Percentiles rank a stretch among this genome's conserved stretches.
Conservation (phyloP, 2,113 vertebrate genomes). For the Ciconia maguari region DNA sequence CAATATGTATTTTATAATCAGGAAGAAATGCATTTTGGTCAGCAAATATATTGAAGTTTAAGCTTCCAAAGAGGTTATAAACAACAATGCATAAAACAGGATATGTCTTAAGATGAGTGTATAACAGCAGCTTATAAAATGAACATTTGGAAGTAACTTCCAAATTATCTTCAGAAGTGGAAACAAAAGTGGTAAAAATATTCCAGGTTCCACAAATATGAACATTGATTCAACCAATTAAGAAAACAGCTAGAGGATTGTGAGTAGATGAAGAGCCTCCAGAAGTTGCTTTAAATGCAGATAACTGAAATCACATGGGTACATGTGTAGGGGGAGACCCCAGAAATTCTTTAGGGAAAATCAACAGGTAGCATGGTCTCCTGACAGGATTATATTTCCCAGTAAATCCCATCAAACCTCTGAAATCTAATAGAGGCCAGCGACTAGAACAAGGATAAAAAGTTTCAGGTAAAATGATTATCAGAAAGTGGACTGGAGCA, state of each 20-base stretch:
- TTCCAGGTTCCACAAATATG: conserved; percentile 55
- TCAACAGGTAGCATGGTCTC: neutral
- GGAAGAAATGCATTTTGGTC: neutral
- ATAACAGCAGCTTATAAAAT: conserved; percentile 31
- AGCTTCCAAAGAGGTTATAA: neutral
- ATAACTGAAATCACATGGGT: neutral
- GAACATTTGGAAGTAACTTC: conserved; percentile 57
- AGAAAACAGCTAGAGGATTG: conserved; percentile 38
- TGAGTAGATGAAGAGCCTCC: neutral
- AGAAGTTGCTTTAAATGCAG: conserved; percentile 25
- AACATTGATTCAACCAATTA: conserved; percentile 46
- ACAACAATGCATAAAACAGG: neutral
- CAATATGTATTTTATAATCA: neutral
- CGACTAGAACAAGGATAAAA: neutral
- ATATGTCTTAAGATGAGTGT: neutral
- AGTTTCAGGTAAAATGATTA: neutral
- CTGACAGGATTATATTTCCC: neutral
- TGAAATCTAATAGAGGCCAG: neutral
- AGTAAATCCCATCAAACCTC: neutral
- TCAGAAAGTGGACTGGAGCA: neutral
- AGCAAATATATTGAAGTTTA: neutral
- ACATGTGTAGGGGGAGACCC: neutral
- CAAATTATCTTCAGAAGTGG: conserved; percentile 35
- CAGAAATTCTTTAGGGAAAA: neutral
- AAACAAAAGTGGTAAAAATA: conserved; percentile 63